These are phyloP conservation scores for Trachythela sp. DNA, from an alignment of 64 coral and sea anemone species.

Conservation along the genomic window DNA sequence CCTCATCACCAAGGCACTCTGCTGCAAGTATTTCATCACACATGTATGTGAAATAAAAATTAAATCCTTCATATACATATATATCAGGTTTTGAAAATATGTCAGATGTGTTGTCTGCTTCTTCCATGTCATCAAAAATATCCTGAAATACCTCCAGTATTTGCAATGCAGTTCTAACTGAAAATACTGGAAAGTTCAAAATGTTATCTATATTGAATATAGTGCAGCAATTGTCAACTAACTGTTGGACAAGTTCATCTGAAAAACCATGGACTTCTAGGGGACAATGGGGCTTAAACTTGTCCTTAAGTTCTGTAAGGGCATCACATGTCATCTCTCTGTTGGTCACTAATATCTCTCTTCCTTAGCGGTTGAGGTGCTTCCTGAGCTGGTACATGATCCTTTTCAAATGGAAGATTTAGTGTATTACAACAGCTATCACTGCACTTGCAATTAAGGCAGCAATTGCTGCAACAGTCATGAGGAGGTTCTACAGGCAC, in stretches of 20 bases:
- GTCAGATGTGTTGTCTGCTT: not conserved
- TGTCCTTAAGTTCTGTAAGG: not conserved
- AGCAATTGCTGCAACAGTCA: not conserved
- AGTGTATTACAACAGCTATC: not conserved
- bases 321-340: not conserved
- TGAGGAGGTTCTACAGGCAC: not conserved
- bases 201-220: not conserved
- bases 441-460: not conserved
- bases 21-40: not conserved
- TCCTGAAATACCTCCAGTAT: conserved; percentile 1
- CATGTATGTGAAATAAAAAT: not conserved
- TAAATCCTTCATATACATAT: too few relatives aligned
- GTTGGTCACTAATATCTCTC: not conserved
- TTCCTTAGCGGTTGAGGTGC: not conserved
- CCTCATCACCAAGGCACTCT: not conserved
- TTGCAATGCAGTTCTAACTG: not conserved
- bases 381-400: not conserved
- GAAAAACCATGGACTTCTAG: conserved; percentile 1
- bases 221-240: not conserved
- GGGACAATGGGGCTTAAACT: not conserved
- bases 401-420: conserved; percentile 5
- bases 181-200: conserved; percentile 11
- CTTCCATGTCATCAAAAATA: conserved; percentile 15
- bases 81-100: too few relatives aligned
- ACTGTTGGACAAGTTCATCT: not conserved